phyloP scores from a whole-genome alignment of 2,113 vertebrate species.

The Oxygymnocypris stewartii region DNA sequence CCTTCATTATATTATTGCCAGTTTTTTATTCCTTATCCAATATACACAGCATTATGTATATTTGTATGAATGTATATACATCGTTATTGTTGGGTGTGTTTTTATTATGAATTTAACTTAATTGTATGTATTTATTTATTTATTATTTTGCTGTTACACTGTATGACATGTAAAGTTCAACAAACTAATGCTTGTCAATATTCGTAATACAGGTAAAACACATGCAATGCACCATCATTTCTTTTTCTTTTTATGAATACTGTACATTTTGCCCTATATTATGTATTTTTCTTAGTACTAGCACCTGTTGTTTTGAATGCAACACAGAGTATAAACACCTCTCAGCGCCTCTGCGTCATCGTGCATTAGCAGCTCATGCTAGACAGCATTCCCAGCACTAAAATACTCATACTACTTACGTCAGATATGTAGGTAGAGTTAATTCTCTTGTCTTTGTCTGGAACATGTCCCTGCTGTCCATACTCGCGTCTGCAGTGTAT shows the following conservation, averaged over 20 bases:
- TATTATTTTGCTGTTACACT: background rate
- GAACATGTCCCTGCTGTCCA: background rate
- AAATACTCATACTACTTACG: background rate
- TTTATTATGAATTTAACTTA: background rate
- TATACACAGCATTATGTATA: no score
- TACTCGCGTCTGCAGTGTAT: background rate
- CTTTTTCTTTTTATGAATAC: no score
- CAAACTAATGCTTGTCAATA: background rate
- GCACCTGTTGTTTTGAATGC: background rate
- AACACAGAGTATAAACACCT: background rate
- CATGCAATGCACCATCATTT: no score
- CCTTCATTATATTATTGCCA: no score
- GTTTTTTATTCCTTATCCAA: no score
- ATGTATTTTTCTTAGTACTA: background rate
- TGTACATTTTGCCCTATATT: no score
- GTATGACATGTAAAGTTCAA: background rate
- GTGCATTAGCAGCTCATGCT: background rate
- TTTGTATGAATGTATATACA: no score
- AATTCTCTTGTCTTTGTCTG: background rate
- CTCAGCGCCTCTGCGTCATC: background rate
- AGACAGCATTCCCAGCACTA: no score
- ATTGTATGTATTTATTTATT: background rate
- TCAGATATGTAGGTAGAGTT: background rate
- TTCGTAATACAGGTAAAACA: no score
- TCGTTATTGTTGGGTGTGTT: background rate